Conservation (phyloP, 2,113 vertebrate species). For the Verasper variegatus region DNA sequence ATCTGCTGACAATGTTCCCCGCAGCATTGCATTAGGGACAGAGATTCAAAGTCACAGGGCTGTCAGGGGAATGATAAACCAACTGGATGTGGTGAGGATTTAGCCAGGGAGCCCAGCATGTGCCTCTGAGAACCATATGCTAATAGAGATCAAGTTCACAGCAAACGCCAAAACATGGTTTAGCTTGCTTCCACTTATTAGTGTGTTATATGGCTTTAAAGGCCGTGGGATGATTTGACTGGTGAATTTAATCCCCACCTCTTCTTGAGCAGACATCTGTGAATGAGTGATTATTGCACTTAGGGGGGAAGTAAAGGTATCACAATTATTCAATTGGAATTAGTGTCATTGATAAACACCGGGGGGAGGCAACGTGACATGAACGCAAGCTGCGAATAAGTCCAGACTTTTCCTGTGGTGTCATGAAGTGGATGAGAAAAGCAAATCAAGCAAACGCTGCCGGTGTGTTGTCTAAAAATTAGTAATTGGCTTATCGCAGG, state of each 20-base stretch:
- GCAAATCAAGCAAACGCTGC: slow-evolving; percentile 44
- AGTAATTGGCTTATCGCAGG: slow-evolving; percentile 38
- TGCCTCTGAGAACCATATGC: slow-evolving; percentile 28
- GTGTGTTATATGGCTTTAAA: not conserved
- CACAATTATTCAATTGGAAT: slow-evolving; percentile 22
- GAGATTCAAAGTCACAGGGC: slow-evolving; percentile 52
- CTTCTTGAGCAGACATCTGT: slow-evolving; percentile 2
- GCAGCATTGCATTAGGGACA: slow-evolving; percentile 33
- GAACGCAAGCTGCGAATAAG: slow-evolving; percentile 11
- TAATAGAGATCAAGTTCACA: slow-evolving; percentile 49
- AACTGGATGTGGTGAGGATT: slow-evolving; percentile 44
- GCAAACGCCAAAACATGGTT: slow-evolving; percentile 11
- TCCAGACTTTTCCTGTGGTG: slow-evolving; percentile 16
- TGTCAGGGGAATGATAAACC: slow-evolving; percentile 55
- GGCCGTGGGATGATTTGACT: slow-evolving; percentile 37
- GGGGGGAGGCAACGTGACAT: slow-evolving; percentile 17
- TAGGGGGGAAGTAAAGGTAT: not conserved
- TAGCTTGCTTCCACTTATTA: slow-evolving; percentile 13
- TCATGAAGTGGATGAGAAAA: slow-evolving; percentile 28
- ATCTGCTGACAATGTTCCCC: slow-evolving; percentile 39
- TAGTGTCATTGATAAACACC: slow-evolving; percentile 8
- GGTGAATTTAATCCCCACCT: slow-evolving; percentile 21
- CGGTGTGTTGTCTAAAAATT: slow-evolving; percentile 15
- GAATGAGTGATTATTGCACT: not conserved
- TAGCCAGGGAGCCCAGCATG: slow-evolving; percentile 8